Evolutionary conservation across 2,113 vertebrate genomes (phyloP), one percentile per base, ranked within the genome.

Genomic region (Clinocottus analis): DNA sequence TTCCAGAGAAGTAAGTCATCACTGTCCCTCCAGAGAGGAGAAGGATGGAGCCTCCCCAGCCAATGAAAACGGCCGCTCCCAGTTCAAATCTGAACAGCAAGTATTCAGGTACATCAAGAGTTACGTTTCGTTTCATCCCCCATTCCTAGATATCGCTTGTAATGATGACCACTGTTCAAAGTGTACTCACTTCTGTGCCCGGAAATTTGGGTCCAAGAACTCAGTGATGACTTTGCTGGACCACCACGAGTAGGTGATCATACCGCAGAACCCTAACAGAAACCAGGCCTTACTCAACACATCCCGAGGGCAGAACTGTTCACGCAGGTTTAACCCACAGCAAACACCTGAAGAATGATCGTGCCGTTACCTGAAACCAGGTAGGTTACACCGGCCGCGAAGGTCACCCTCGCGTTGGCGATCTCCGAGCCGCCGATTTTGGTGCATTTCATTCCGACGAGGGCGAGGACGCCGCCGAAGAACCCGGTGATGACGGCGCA

Each of bases 371-470:
- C 98, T 91, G 96, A 98, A 1, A 94, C 90, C 64, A 99, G 94
- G 93, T 96, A 99, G 14, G 96, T 93, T 31, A 97, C 33, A 19
- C 95, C 96, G 6, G 96, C 96, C 84, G 97, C 94, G 83, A 97
- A 97, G 37, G 97, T 97, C 75, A 98, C 95, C 92, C 96, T 96
- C 13, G 97, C 94, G 87, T 99, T 99, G 81, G 92, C 93, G 37
- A 96, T 76, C 63, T 98, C 96, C 0, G 96, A 96, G 27, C 98
- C 98, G 64, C 98, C 98, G 0, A 99, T 95, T 92, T 97, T 98
- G 9, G 98, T 99, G 84, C 98, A 99, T 79, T 99, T 99, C 98
- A 99, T 99, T 62, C 98, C 98, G 72, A 99, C 82, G 71, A 99
- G 95, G 9, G 96, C 96, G 71, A 97, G 96, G 74, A 99, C 73